Evolutionary conservation across 2,797 vertebrate species (phyloP).

Genomic region (Perodicticus potto): DNA sequence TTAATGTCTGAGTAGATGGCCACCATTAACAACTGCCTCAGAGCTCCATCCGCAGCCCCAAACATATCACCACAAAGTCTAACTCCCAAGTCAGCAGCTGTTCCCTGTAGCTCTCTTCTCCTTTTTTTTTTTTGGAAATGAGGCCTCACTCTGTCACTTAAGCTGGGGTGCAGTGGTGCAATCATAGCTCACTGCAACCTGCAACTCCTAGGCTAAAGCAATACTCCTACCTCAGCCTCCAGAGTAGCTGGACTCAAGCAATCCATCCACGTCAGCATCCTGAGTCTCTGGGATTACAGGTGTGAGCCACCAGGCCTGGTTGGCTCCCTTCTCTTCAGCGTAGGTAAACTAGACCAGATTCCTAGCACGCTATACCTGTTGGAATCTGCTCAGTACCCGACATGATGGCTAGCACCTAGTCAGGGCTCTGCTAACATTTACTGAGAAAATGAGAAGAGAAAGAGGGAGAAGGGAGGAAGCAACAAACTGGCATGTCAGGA

Average conservation of each 20-base stretch:
- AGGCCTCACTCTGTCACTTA: neutral
- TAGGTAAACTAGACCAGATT: neutral
- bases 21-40: no score
- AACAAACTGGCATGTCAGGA: neutral
- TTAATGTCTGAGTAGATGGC: neutral
- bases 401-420: neutral
- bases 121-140: neutral
- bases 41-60: neutral
- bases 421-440: neutral
- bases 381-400: neutral
- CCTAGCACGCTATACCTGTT: neutral
- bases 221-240: neutral
- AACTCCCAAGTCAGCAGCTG: neutral
- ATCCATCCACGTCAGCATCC: neutral
- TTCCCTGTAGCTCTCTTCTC: neutral
- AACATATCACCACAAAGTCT: neutral
- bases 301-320: neutral
- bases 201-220: neutral
- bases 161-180: neutral
- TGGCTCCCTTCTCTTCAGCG: neutral
- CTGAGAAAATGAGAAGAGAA: neutral
- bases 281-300: neutral
- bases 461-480: neutral
- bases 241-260: neutral
- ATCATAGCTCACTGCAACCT: neutral